Evolutionary conservation across 2,113 vertebrate genomes (phyloP).

Genomic region (Hippocampus guttulatus): DNA sequence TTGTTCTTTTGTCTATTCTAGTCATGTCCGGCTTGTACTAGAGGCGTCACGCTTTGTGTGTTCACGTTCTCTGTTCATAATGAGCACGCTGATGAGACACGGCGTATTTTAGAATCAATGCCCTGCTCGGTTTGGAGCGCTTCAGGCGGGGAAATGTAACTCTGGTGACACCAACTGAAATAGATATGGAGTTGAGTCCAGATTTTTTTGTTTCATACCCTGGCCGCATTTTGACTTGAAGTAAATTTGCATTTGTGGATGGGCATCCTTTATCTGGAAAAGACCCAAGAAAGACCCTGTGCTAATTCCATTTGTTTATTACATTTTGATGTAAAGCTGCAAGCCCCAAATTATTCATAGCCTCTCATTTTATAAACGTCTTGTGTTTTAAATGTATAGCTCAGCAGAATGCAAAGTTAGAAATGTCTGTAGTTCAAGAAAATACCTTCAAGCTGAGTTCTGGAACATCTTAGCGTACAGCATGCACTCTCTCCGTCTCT

Average conservation of each 20-base stretch:
- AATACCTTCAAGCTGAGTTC: no score
- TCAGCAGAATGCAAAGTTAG: no score
- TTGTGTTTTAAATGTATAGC: no score
- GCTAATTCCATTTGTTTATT: no score
- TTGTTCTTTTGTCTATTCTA: neutral
- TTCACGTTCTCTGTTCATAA: slow-evolving; percentile 18
- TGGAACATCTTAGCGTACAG: no score
- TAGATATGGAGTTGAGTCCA: neutral
- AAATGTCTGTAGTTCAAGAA: no score
- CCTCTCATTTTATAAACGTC: no score
- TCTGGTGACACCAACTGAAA: neutral
- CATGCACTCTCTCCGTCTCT: no score
- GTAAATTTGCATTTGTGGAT: neutral
- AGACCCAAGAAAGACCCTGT: neutral
- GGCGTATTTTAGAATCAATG: slow-evolving; percentile 14
- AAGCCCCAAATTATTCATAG: no score
- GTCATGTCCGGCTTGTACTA: slow-evolving; percentile 17
- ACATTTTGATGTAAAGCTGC: no score
- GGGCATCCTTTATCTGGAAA: neutral
- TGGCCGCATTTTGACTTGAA: neutral
- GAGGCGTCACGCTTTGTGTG: slow-evolving; percentile 1
- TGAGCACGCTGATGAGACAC: neutral
- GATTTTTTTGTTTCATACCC: neutral
- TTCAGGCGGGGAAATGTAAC: neutral
- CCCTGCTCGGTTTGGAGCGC: slow-evolving; percentile 15